phyloP scores from a whole-genome alignment of 64 coral and sea anemone genomes.

The Porites lutea region DNA sequence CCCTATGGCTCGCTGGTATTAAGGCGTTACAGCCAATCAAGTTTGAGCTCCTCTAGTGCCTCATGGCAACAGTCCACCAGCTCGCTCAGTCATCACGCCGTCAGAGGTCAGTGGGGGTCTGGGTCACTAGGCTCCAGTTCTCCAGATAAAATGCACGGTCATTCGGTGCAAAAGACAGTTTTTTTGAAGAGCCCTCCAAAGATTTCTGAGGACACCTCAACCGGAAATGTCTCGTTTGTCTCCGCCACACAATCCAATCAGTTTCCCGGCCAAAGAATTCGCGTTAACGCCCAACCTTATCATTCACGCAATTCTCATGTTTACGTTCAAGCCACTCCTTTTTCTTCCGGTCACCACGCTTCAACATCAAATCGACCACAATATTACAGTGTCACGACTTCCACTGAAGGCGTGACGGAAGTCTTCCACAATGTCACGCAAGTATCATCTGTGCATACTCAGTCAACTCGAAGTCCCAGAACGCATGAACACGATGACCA shows the following conservation, averaged over 20 bases:
- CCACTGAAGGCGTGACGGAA: not conserved
- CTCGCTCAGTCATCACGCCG: constrained; percentile 63
- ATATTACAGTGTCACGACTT: constrained; percentile 19
- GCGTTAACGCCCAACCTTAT: constrained; percentile 37
- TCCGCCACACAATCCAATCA: not conserved
- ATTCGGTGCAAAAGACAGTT: constrained; percentile 23
- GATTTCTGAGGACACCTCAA: constrained; percentile 1
- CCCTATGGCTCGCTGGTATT: constrained; percentile 66
- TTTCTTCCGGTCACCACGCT: constrained; percentile 7
- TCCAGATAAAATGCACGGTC: constrained; percentile 17
- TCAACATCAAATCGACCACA: not conserved
- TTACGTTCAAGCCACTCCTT: constrained; percentile 20
- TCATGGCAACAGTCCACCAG: constrained; percentile 87
- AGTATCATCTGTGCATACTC: not conserved
- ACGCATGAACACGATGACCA: not conserved
- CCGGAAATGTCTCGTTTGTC: not conserved
- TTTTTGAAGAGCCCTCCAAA: constrained; percentile 10
- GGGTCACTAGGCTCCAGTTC: constrained; percentile 10
- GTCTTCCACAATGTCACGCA: constrained; percentile 14
- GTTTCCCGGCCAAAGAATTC: constrained; percentile 16
- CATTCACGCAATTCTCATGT: constrained; percentile 23
- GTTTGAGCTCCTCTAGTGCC: constrained; percentile 92
- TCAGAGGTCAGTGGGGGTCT: constrained; percentile 38
- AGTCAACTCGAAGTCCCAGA: constrained; percentile 3
- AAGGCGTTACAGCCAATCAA: constrained; percentile 88